Percentiles rank a stretch among this genome's conserved stretches.
These are phyloP conservation scores for Campoletis raptor DNA, from an alignment of 2,888 invertebrate species.

Conservation along the genomic window DNA sequence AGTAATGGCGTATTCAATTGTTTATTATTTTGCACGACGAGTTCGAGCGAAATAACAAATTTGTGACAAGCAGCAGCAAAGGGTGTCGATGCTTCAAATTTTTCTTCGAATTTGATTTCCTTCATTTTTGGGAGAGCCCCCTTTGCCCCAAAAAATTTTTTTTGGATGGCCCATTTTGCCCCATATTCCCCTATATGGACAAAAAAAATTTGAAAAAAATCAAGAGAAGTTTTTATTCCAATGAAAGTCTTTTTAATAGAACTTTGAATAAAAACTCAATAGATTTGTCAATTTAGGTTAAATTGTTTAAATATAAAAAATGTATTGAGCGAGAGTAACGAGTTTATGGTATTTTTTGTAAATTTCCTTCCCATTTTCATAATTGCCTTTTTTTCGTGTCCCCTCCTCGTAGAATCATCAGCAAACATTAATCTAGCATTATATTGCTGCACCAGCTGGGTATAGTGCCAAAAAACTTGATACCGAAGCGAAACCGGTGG, in stretches of 20 bases:
- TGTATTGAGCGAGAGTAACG: background rate
- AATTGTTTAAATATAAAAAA: background rate
- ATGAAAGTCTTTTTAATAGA: background rate
- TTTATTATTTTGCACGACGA: background rate
- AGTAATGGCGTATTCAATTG: background rate
- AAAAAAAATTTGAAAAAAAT: too few relatives aligned
- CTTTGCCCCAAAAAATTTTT: too few relatives aligned
- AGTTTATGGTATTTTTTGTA: background rate
- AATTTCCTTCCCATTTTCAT: background rate
- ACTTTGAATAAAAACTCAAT: background rate
- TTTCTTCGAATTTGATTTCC: too few relatives aligned
- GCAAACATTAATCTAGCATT: slow-evolving; percentile 61
- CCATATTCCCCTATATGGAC: too few relatives aligned
- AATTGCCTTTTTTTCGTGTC: slow-evolving; percentile 8
- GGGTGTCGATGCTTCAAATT: too few relatives aligned
- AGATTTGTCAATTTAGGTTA: background rate
- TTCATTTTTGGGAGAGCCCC: too few relatives aligned
- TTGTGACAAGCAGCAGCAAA: too few relatives aligned
- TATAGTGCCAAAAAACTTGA: slow-evolving; percentile 51
- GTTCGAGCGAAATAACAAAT: too few relatives aligned
- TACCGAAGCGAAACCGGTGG: slow-evolving; percentile 13
- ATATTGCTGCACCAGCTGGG: slow-evolving; percentile 57
- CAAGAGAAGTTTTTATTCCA: too few relatives aligned
- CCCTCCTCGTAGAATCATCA: slow-evolving; percentile 44
- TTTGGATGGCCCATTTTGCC: too few relatives aligned